Evolutionary conservation across 2,888 invertebrate species (phyloP).

Genomic region (Drosophila nigricruria): DNA sequence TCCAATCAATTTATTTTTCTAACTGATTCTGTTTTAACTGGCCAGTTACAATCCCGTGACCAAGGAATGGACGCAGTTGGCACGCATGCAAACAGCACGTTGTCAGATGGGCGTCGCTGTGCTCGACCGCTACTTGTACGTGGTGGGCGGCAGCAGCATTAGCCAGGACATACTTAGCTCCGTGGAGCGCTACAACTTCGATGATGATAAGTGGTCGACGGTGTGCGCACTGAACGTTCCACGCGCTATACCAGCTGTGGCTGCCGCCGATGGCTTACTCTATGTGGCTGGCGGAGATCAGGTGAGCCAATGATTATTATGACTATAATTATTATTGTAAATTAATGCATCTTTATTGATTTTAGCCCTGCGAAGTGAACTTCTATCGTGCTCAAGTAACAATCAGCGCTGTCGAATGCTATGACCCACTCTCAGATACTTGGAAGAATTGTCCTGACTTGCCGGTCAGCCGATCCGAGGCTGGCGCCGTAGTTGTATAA

Average conservation of each 20-base stretch:
- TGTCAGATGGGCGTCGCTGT: constrained; percentile 96
- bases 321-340: too few relatives aligned
- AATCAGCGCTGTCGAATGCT: constrained; percentile 93
- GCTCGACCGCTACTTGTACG: constrained; percentile 92
- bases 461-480: constrained; percentile 94
- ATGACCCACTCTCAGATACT: constrained; percentile 90
- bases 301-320: constrained; percentile 55
- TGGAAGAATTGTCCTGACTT: constrained; percentile 93
- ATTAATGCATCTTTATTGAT: not conserved
- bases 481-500: constrained; percentile 93
- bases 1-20: not conserved
- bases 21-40: not conserved
- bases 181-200: constrained; percentile 89
- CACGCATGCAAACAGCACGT: constrained; percentile 92
- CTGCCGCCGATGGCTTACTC: constrained; percentile 92
- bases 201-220: constrained; percentile 89
- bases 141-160: constrained; percentile 95
- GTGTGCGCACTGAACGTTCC: constrained; percentile 91
- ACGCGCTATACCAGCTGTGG: constrained; percentile 93
- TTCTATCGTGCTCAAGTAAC: constrained; percentile 95
- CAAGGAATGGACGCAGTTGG: constrained; percentile 91
- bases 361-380: constrained; percentile 89
- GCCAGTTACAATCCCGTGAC: constrained; percentile 91
- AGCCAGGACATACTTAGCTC: constrained; percentile 92
- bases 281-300: constrained; percentile 95